Evolutionary conservation across 2,797 vertebrate genomes (phyloP).

Genomic region (Chanos chanos): DNA sequence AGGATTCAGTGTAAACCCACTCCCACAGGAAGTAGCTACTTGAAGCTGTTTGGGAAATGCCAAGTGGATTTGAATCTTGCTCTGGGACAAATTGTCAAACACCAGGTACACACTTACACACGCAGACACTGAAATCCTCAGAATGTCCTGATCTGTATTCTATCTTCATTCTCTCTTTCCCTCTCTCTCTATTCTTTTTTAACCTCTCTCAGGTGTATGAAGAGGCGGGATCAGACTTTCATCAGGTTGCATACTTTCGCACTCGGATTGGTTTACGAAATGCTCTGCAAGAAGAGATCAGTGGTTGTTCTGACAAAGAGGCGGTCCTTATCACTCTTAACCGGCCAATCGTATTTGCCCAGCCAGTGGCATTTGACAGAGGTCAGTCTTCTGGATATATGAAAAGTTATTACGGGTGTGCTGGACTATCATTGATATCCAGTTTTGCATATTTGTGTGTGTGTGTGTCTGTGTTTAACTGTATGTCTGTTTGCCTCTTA

Average conservation of each 20-base stretch:
- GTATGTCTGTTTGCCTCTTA: constrained; percentile 51
- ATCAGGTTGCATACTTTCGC: constrained; percentile 98
- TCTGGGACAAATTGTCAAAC: constrained; percentile 96
- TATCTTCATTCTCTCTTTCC: neutral
- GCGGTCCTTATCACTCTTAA: constrained; percentile 97
- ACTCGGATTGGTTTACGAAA: constrained; percentile 95
- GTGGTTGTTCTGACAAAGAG: constrained; percentile 91
- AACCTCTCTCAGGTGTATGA: constrained; percentile 86
- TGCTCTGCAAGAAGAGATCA: constrained; percentile 95
- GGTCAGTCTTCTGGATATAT: constrained; percentile 62
- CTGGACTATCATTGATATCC: neutral
- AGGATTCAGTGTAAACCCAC: constrained; percentile 94
- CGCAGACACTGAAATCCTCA: neutral
- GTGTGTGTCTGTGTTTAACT: neutral
- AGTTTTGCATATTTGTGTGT: neutral
- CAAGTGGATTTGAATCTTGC: constrained; percentile 97
- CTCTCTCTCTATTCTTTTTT: neutral
- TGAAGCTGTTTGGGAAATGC: constrained; percentile 98
- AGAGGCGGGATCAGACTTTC: constrained; percentile 98
- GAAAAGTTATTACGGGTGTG: neutral
- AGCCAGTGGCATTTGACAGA: constrained; percentile 97
- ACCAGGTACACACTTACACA: constrained; percentile 76
- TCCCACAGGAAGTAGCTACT: constrained; percentile 91
- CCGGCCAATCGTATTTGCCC: constrained; percentile 95
- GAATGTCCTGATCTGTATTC: neutral